Evolutionary conservation across 2,888 invertebrate genomes (phyloP).

Genomic region (Hydrotaea diabolus): DNA sequence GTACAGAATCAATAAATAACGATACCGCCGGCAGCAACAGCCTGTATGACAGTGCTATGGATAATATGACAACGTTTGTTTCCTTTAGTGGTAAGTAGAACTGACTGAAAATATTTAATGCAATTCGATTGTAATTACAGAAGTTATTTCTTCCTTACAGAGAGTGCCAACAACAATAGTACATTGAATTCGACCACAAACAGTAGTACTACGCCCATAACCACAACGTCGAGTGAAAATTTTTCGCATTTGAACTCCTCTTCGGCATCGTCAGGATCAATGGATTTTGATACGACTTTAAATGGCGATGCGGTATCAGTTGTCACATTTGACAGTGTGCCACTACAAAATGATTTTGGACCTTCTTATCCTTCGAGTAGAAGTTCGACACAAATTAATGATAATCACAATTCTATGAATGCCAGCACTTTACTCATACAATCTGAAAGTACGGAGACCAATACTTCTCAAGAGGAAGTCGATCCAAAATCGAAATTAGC

Average conservation of each 20-base stretch:
- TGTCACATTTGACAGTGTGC: slow-evolving; percentile 11
- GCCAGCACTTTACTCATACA: slow-evolving; percentile 75
- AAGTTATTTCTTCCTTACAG: slow-evolving; percentile 67
- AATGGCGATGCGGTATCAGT: slow-evolving; percentile 67
- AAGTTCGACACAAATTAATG: slow-evolving; percentile 39
- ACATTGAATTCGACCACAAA: slow-evolving; percentile 53
- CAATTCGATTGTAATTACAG: neutral
- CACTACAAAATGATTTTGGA: slow-evolving; percentile 43
- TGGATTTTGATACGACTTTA: slow-evolving; percentile 72
- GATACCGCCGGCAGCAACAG: slow-evolving; percentile 70
- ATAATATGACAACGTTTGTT: slow-evolving; percentile 74
- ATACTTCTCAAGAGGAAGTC: slow-evolving; percentile 79
- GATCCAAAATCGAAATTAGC: slow-evolving; percentile 80
- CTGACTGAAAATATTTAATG: neutral
- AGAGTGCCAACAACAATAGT: slow-evolving; percentile 74
- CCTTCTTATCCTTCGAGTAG: neutral
- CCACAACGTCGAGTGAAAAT: slow-evolving; percentile 62
- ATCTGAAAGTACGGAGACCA: slow-evolving; percentile 78
- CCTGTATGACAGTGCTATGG: slow-evolving; percentile 78
- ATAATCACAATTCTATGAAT: slow-evolving; percentile 68
- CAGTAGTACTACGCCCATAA: slow-evolving; percentile 47
- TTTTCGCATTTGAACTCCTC: slow-evolving; percentile 69
- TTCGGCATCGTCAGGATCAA: slow-evolving; percentile 56
- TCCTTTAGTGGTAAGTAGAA: slow-evolving; percentile 75
- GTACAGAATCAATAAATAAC: slow-evolving; percentile 53